Percentiles rank a stretch among this genome's conserved stretches.
These are phyloP conservation scores for Agrotis puta DNA, from an alignment of 2,888 invertebrate genomes.

Conservation along the genomic window DNA sequence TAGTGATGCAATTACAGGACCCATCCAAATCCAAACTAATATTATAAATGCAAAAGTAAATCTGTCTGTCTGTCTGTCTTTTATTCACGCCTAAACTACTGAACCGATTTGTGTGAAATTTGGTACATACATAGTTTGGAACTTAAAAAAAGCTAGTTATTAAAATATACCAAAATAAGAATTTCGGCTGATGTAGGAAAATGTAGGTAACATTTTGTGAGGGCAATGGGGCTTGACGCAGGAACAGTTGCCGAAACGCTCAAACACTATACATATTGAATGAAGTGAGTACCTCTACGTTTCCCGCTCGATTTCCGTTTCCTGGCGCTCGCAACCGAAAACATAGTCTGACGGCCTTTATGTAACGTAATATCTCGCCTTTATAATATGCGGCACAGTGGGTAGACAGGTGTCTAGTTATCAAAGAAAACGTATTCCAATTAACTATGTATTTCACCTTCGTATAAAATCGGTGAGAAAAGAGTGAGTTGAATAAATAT, in stretches of 20 bases:
- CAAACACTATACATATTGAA: slow-evolving; percentile 26
- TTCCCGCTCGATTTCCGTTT: slow-evolving; percentile 36
- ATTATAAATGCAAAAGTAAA: no score
- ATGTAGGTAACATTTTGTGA: slow-evolving; percentile 1
- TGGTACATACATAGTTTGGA: no score
- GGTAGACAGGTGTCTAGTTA: background rate
- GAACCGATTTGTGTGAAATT: no score
- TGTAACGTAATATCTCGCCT: slow-evolving; percentile 4
- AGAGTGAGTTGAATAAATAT: background rate
- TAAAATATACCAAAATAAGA: no score
- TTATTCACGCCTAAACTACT: no score
- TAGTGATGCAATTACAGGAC: no score
- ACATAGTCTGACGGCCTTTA: background rate
- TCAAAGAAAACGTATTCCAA: background rate
- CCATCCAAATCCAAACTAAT: no score
- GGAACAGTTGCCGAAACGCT: slow-evolving; percentile 15
- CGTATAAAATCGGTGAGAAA: background rate
- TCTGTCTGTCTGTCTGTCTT: no score
- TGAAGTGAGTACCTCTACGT: slow-evolving; percentile 18
- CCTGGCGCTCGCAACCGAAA: slow-evolving; percentile 14
- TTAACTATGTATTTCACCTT: background rate
- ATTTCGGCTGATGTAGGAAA: no score
- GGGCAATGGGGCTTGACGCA: slow-evolving; percentile 1
- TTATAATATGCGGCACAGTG: background rate
- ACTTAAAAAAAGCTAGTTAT: no score